Conservation (phyloP, 2,797 vertebrate species). For the Lithobates sylvaticus region DNA sequence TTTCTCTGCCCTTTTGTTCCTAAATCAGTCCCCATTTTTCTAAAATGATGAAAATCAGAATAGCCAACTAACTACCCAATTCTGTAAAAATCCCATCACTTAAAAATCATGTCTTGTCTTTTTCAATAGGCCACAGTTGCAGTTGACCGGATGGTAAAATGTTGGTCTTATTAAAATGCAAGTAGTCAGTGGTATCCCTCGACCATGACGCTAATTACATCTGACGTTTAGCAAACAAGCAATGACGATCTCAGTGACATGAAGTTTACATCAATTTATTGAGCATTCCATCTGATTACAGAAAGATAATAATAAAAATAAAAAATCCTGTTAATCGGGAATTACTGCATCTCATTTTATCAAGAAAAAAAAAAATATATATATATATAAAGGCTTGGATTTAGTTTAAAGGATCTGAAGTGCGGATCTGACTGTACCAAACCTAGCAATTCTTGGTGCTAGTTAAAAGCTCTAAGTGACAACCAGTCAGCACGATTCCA, state of each 20-base stretch:
- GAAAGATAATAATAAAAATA: background rate
- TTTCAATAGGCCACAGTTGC: background rate
- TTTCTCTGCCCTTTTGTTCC: too few relatives aligned
- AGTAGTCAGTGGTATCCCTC: slow-evolving; percentile 16
- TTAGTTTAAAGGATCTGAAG: slow-evolving; percentile 13
- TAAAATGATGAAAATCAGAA: background rate
- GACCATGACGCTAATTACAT: slow-evolving; percentile 30
- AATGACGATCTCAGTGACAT: slow-evolving; percentile 20
- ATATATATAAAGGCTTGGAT: slow-evolving; percentile 9
- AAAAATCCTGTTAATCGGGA: background rate
- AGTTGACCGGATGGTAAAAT: background rate
- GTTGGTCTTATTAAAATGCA: slow-evolving; percentile 29
- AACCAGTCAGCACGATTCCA: slow-evolving; percentile 61
- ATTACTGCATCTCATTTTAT: background rate
- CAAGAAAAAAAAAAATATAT: background rate
- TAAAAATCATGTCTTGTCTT: background rate
- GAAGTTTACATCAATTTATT: slow-evolving; percentile 19
- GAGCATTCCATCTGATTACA: background rate
- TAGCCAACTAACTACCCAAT: background rate
- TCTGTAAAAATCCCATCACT: background rate
- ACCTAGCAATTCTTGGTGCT: slow-evolving; percentile 45
- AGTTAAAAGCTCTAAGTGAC: slow-evolving; percentile 61
- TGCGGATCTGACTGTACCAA: slow-evolving; percentile 23
- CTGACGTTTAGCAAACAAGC: slow-evolving; percentile 38
- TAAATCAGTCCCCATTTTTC: background rate